phyloP scores from a whole-genome alignment of 2,888 invertebrate species.

The Actias luna region DNA sequence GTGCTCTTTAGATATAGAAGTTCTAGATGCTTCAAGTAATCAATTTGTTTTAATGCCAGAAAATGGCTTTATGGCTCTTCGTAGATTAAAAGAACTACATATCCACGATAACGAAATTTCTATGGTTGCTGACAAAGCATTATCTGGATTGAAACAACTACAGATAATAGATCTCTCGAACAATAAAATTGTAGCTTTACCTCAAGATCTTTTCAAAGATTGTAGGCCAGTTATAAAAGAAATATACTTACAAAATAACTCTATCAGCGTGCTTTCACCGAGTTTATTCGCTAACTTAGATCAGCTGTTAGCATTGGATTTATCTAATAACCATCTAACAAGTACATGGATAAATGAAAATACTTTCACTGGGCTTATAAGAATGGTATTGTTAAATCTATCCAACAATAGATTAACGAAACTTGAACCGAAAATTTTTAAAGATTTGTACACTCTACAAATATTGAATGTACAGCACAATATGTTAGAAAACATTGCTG shows the following conservation, averaged over 20 bases:
- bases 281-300: conserved; percentile 92
- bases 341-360: conserved; percentile 93
- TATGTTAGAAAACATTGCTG: conserved; percentile 90
- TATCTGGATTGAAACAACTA: conserved; percentile 90
- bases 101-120: conserved; percentile 94
- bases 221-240: conserved; percentile 90
- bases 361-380: conserved; percentile 93
- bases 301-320: conserved; percentile 90
- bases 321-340: conserved; percentile 92
- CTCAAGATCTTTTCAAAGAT: conserved; percentile 92
- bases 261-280: conserved; percentile 92
- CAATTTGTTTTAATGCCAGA: conserved; percentile 92
- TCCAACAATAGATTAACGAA: conserved; percentile 92
- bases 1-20: conserved; percentile 91
- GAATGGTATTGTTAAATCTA: conserved; percentile 92
- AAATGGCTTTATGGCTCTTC: conserved; percentile 90
- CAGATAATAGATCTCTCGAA: conserved; percentile 94
- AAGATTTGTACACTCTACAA: conserved; percentile 92
- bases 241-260: conserved; percentile 95
- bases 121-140: conserved; percentile 91
- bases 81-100: conserved; percentile 89
- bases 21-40: conserved; percentile 91
- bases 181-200: conserved; percentile 94
- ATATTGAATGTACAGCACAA: conserved; percentile 93
- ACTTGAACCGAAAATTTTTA: conserved; percentile 91